Conservation (phyloP, 2,888 invertebrate genomes). For the Napeogenes inachia region DNA sequence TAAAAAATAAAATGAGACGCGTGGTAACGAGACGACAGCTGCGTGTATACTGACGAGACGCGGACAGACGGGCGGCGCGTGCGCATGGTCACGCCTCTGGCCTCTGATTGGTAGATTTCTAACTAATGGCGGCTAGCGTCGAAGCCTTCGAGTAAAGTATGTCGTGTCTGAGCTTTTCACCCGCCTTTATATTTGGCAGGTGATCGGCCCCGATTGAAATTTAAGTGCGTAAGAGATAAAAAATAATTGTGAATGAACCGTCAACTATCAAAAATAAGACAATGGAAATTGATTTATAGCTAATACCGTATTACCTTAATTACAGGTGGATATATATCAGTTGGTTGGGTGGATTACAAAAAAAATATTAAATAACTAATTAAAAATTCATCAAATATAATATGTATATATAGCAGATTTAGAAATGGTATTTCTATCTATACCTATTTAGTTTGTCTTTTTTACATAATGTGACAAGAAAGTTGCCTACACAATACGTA, state of each 20-base stretch:
- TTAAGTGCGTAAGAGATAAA: constrained; percentile 59
- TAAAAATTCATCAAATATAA: too few species aligned
- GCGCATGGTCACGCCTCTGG: constrained; percentile 60
- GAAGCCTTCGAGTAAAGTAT: constrained; percentile 53
- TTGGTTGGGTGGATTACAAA: too few species aligned
- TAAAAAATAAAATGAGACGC: constrained; percentile 36
- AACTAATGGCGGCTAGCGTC: constrained; percentile 53
- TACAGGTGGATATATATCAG: too few species aligned
- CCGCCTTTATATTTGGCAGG: constrained; percentile 63
- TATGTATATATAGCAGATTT: too few species aligned
- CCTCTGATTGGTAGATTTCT: constrained; percentile 48
- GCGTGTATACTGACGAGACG: constrained; percentile 62
- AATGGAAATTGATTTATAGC: constrained; percentile 9
- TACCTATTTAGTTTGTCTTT: too few species aligned
- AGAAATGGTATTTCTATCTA: too few species aligned
- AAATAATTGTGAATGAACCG: constrained; percentile 22
- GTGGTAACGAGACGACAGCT: constrained; percentile 62
- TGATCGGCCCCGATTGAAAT: constrained; percentile 55
- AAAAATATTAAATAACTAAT: too few species aligned
- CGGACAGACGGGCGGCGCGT: constrained; percentile 61
- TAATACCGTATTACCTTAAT: not conserved
- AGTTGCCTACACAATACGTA: too few species aligned
- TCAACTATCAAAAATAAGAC: constrained; percentile 10
- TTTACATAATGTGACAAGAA: too few species aligned
- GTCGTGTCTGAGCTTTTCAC: constrained; percentile 60